Conservation (phyloP, 2,888 invertebrate genomes). For the Ophion ellenae region DNA sequence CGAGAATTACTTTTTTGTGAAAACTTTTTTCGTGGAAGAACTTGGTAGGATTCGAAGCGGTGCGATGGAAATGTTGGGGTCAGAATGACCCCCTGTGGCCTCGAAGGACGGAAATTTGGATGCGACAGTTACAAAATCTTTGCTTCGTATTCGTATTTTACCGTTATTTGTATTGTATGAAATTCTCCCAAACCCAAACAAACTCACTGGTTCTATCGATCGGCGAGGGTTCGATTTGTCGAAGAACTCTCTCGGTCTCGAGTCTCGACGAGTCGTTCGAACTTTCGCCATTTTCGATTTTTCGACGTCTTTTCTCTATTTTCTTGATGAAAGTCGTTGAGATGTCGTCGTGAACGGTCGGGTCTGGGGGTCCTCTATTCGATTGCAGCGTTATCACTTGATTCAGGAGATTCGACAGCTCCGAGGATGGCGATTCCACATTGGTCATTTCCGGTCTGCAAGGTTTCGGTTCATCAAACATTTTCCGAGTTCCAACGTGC, state of each 20-base stretch:
- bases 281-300: slow-evolving; percentile 56
- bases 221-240: slow-evolving; percentile 45
- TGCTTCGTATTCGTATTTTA: neutral
- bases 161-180: neutral
- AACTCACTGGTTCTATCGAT: slow-evolving; percentile 62
- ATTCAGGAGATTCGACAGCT: slow-evolving; percentile 74
- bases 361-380: slow-evolving; percentile 39
- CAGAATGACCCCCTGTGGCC: neutral
- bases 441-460: slow-evolving; percentile 57
- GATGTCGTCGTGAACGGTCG: slow-evolving; percentile 32
- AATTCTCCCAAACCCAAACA: neutral
- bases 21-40: neutral
- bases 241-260: slow-evolving; percentile 60
- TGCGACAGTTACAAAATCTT: neutral
- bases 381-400: slow-evolving; percentile 71
- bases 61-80: neutral
- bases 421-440: slow-evolving; percentile 72
- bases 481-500: too few species aligned
- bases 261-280: slow-evolving; percentile 48
- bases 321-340: slow-evolving; percentile 46
- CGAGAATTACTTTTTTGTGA: neutral
- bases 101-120: neutral
- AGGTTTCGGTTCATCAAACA: neutral
- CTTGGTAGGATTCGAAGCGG: neutral
- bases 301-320: slow-evolving; percentile 48